Evolutionary conservation across 2,888 invertebrate genomes (phyloP).

Genomic region (Trilocha varians): DNA sequence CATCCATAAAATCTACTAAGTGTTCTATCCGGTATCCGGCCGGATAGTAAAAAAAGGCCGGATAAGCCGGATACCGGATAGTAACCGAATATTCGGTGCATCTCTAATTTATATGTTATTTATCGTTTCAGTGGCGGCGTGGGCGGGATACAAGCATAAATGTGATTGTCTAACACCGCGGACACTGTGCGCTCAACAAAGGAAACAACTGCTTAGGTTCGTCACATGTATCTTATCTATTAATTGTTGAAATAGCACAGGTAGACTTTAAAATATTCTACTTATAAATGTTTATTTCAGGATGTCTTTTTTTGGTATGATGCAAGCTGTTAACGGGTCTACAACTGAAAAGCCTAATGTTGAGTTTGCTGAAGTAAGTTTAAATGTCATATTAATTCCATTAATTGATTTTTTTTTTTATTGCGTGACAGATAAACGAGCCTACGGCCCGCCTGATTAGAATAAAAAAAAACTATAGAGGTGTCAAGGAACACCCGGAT

Average conservation of each 20-base stretch:
- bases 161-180: conserved; percentile 57
- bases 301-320: conserved; percentile 57
- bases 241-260: background rate
- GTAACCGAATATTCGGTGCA: no score
- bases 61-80: no score
- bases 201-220: conserved; percentile 51
- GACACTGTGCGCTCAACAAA: conserved; percentile 49
- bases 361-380: conserved; percentile 12
- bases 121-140: conserved; percentile 37
- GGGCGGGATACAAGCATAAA: conserved; percentile 50
- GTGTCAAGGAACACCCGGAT: no score
- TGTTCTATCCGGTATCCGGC: no score
- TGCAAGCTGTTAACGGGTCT: conserved; percentile 44
- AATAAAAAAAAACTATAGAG: no score
- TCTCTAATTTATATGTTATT: no score
- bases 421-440: no score
- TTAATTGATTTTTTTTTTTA: no score
- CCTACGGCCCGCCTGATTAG: no score
- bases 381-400: no score
- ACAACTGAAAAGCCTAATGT: conserved; percentile 18
- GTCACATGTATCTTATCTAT: background rate
- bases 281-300: conserved; percentile 24
- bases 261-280: background rate
- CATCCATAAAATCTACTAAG: no score
- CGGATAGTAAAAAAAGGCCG: no score